Evolutionary conservation across 2,797 vertebrate species (phyloP), one percentile per base, ranked within the genome.

Genomic region (Erethizon dorsatum): DNA sequence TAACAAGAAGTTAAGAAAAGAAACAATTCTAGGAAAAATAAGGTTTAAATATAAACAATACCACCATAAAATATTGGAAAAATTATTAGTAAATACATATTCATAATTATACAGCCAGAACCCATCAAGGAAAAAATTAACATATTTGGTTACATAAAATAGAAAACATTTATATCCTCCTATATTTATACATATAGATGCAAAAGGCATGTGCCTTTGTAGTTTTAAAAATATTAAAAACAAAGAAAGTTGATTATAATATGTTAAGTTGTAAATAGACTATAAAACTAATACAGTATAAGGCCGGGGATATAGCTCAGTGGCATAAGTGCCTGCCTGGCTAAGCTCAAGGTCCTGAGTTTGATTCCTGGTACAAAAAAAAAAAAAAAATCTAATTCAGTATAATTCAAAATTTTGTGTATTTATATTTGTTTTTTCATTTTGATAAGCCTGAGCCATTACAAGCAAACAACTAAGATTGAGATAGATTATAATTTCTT

Each of bases 201-300:
- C 4, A 78, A 33, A 88, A 71, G 61, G 33, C 0, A 57, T 0
- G n/a, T 33, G 18, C 12, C 1, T 28, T 20, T 15, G 28, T 31
- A 67, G 3, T 20, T 90, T 65, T 54, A 67, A 92, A 96, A 94
- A 90, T 78, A 56, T 24, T 93, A 85, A 63, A 80, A 80, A 57
- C 28, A 63, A 78, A 52, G 2, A 3, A 75, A 71, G 83, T 33
- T 83, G 1, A 31, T 47, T 13, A 45, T 71, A 61, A 61, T 17
- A 65, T 37, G 15, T 73, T 45, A n/a, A 79, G 77, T 73, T 59
- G 17, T 73, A 93, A 88, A 88, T 6, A 80, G 41, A 86, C 65
- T 61, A 69, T 84, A 92, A 85, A 96, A 91, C 24, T 31, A 89
- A 94, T 82, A 65, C 0, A 54, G 0, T 86, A 41, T 41, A 41